Base-by-base conservation (phyloP, 2,888 invertebrate species). In the Matsumyia berberina region DNA sequence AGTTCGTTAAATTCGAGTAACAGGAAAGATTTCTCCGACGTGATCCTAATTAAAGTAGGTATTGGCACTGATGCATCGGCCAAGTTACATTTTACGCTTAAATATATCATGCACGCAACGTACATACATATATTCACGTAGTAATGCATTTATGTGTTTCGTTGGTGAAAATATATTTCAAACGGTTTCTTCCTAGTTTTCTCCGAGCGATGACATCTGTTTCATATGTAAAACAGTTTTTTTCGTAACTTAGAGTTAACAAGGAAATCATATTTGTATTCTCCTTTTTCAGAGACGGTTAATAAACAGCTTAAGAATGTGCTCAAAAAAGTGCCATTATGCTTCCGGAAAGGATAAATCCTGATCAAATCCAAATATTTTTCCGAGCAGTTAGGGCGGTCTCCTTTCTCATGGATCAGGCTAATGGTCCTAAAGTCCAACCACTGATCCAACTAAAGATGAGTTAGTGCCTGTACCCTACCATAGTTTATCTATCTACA, bases 1-100 rank as follows among this genome's bases (percentile, higher is more conserved):
- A 42, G 17, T 39, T 24, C 44, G 29, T 55, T 66, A 12, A 24
- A 11, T 37, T 29, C 42, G 19, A 19, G 53, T 51, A 15, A 53
- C 33, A 72, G 62, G 82, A 83, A 83, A 49, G n/a, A 42, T 31
- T 55, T 55, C 8, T 35, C 11, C 11, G 35, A 49, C 8, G 31
- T 72, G 46, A 55, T 62, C 37, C 62, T 39, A 12, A 58, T 79
- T 39, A 49, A 66, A 58, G 5, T 58, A 33, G 42, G 39, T 74
- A n/a, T 31, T 57, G 66, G 37, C 57, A 39, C 46, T 17, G 35
- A 44, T 79, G 11, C n/a, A 62, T 15, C 44, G 33, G 51, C 11
- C n/a, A 35, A 58, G 55, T 57, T 8, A 7, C 9, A 31, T 33
- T 7, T 42, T 55, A 19, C 35, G 19, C n/a, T n/a, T 24, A 24